These are phyloP conservation scores for Trachelus stipa DNA, from an alignment of 2,888 invertebrate species.

Conservation along the genomic window DNA sequence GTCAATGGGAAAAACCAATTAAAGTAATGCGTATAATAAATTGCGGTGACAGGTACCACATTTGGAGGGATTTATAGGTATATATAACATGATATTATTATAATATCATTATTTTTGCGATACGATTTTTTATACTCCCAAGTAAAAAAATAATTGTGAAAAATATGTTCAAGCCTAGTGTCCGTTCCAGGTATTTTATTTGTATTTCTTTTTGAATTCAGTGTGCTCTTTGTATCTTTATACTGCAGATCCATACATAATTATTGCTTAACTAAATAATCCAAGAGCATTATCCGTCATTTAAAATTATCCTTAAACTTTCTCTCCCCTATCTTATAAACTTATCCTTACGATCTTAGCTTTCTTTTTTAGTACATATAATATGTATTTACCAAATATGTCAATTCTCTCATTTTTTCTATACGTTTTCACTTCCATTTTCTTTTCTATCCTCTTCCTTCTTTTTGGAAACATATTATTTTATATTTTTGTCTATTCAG, in stretches of 20 bases:
- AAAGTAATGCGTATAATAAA: too few relatives aligned
- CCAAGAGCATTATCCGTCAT: conserved; percentile 18
- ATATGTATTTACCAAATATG: conserved; percentile 29
- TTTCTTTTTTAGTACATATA: conserved; percentile 14
- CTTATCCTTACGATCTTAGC: conserved; percentile 5
- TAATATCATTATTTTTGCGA: too few relatives aligned
- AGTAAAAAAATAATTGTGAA: too few relatives aligned
- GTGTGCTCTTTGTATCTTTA: conserved; percentile 24
- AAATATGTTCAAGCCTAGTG: conserved; percentile 9
- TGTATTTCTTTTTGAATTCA: conserved; percentile 14
- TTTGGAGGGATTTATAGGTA: too few relatives aligned
- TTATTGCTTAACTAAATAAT: conserved; percentile 15
- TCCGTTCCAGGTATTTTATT: conserved; percentile 19
- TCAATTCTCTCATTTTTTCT: conserved; percentile 28
- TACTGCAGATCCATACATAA: conserved; percentile 25
- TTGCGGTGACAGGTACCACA: too few relatives aligned
- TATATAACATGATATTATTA: too few relatives aligned
- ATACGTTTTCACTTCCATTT: conserved; percentile 23
- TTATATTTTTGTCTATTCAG: too few relatives aligned
- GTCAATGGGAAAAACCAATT: too few relatives aligned
- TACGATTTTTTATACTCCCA: too few relatives aligned
- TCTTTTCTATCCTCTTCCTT: conserved; percentile 11
- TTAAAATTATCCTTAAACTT: conserved; percentile 12
- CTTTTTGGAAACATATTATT: conserved; percentile 10
- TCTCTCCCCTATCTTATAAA: conserved; percentile 25